phyloP scores from a whole-genome alignment of 2,797 vertebrate genomes.

The Crenichthys baileyi region DNA sequence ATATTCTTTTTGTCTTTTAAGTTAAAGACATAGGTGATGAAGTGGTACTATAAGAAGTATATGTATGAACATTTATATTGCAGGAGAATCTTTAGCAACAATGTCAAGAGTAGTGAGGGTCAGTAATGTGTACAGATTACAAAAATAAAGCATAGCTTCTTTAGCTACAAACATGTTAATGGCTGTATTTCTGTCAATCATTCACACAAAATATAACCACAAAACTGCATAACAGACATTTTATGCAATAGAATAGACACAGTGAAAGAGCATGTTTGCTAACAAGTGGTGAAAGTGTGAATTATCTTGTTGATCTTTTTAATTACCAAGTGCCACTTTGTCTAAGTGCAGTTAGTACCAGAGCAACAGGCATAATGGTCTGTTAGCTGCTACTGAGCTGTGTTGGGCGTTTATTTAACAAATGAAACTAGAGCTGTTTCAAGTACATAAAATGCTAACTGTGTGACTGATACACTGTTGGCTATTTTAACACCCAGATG shows the following conservation, averaged over 20 bases:
- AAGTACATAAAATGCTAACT: neutral
- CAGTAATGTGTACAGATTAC: neutral
- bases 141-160: neutral
- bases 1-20: neutral
- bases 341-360: constrained; percentile 33
- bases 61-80: neutral
- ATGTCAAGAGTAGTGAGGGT: neutral
- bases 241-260: constrained; percentile 6
- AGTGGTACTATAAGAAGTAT: neutral
- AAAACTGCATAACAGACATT: neutral
- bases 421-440: constrained; percentile 33
- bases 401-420: constrained; percentile 34
- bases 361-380: constrained; percentile 28
- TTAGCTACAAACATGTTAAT: neutral
- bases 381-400: constrained; percentile 57
- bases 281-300: constrained; percentile 2
- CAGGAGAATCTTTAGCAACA: neutral
- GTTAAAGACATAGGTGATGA: neutral
- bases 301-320: constrained; percentile 9
- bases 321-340: constrained; percentile 33
- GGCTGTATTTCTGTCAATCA: neutral
- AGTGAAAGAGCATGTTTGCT: neutral
- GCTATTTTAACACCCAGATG: constrained; percentile 14
- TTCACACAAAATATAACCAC: neutral
- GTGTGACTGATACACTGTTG: constrained; percentile 1